Evolutionary conservation across 1,140 invertebrate species (phyloP).

Genomic region (Harpegnathos saltator): DNA sequence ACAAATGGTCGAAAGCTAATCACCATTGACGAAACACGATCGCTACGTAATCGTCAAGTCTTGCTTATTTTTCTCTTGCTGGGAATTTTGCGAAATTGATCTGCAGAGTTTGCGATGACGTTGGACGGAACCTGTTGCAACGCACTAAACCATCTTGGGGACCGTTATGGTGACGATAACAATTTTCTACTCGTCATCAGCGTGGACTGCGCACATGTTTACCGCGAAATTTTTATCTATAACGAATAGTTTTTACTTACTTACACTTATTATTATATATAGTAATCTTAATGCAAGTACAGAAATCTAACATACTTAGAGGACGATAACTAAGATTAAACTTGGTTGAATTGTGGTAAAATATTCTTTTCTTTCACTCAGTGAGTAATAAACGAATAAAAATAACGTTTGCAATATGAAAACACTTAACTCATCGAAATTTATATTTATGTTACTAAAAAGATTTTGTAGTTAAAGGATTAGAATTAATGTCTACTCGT

Average conservation of each 20-base stretch:
- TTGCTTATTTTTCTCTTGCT: neutral
- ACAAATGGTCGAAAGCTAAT: conserved; percentile 87
- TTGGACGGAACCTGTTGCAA: neutral
- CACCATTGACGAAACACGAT: conserved; percentile 19
- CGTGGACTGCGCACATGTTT: neutral
- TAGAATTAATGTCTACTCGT: no score
- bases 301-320: no score
- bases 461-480: no score
- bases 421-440: no score
- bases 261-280: no score
- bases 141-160: neutral
- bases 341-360: no score
- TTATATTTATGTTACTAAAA: no score
- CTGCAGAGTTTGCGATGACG: neutral
- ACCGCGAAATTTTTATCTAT: conserved; percentile 5
- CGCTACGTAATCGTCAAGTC: neutral
- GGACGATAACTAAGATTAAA: no score
- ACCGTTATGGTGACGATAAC: neutral
- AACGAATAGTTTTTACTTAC: neutral
- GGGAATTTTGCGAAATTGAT: neutral
- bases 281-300: no score
- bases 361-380: no score
- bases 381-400: no score
- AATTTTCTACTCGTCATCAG: conserved; percentile 8
- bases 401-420: no score